Conservation (phyloP, 2,888 invertebrate genomes). For the Magallana nippona region DNA sequence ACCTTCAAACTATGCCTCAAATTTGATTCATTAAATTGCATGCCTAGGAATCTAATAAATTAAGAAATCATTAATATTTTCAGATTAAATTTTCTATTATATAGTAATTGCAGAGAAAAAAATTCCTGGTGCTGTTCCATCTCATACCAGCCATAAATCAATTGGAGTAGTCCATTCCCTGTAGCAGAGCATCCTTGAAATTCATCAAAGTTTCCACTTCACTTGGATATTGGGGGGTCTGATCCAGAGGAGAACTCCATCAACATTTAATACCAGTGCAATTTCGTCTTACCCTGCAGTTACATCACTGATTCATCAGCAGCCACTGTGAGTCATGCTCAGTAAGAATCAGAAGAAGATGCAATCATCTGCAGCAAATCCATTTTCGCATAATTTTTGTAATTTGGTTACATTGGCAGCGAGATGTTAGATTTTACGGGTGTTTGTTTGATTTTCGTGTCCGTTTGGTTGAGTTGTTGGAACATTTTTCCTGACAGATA, state of each 20-base stretch:
- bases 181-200: not conserved
- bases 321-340: not conserved
- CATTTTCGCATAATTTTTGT: slow-evolving; percentile 24
- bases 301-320: slow-evolving; percentile 9
- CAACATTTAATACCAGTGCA: slow-evolving; percentile 26
- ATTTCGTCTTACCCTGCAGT: not conserved
- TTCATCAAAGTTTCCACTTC: not conserved
- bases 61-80: too few relatives aligned
- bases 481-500: not conserved
- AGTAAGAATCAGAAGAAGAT: not conserved
- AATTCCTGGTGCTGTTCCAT: too few relatives aligned
- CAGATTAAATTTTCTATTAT: too few relatives aligned
- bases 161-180: not conserved
- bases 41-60: too few relatives aligned
- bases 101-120: too few relatives aligned
- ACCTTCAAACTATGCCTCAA: too few relatives aligned
- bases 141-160: not conserved
- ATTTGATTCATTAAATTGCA: too few relatives aligned
- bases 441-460: slow-evolving; percentile 2
- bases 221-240: not conserved
- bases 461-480: not conserved
- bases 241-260: slow-evolving; percentile 1
- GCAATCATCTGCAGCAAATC: slow-evolving; percentile 27
- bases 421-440: slow-evolving; percentile 4
- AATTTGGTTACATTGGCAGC: slow-evolving; percentile 9